phyloP scores from a whole-genome alignment of 2,888 invertebrate species.

The Nephrotoma appendiculata region DNA sequence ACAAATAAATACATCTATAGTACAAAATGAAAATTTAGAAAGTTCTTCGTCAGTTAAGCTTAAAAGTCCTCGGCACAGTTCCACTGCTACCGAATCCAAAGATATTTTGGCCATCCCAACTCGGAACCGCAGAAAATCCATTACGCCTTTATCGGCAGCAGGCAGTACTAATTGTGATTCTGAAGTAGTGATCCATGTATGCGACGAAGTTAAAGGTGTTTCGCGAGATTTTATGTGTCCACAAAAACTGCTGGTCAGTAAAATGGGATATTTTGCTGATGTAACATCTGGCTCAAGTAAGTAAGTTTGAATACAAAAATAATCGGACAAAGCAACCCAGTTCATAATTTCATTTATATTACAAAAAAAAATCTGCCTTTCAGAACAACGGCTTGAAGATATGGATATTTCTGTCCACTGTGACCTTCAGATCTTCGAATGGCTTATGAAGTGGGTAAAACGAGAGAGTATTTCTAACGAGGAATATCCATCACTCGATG shows the following conservation, averaged over 20 bases:
- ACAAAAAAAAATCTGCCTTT: background rate
- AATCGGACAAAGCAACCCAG: background rate
- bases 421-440: slow-evolving; percentile 90
- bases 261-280: slow-evolving; percentile 93
- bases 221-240: slow-evolving; percentile 83
- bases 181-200: slow-evolving; percentile 87
- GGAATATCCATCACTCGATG: slow-evolving; percentile 56
- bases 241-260: slow-evolving; percentile 67
- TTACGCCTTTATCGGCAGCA: background rate
- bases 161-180: slow-evolving; percentile 33
- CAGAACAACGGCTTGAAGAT: slow-evolving; percentile 57
- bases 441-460: slow-evolving; percentile 95
- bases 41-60: background rate
- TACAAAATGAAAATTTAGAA: background rate
- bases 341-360: slow-evolving; percentile 22
- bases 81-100: background rate
- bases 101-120: background rate
- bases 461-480: slow-evolving; percentile 46
- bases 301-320: slow-evolving; percentile 7
- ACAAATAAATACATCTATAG: background rate
- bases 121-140: background rate
- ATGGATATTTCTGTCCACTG: slow-evolving; percentile 97
- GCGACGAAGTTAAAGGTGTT: slow-evolving; percentile 81
- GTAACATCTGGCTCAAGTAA: slow-evolving; percentile 49
- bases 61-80: background rate